Conservation (phyloP, 2,797 vertebrate genomes). For the Orientallactaga sibirica region DNA sequence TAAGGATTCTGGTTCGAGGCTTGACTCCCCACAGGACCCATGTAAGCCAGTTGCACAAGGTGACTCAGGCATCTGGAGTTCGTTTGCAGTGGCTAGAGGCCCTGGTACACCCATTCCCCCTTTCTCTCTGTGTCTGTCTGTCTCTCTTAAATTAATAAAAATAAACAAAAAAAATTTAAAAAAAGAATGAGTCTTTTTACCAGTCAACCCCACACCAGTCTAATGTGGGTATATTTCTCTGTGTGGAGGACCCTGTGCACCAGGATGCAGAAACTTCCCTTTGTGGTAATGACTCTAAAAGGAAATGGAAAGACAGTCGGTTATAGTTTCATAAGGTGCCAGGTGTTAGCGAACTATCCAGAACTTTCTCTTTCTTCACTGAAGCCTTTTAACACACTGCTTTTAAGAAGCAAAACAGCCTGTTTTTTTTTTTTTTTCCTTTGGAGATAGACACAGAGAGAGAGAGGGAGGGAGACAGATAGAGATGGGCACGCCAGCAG, state of each 20-base stretch:
- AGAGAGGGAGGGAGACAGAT: no score
- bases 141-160: no score
- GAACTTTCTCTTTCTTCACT: conserved; percentile 10
- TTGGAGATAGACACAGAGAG: no score
- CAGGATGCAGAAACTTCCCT: neutral
- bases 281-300: neutral
- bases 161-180: no score
- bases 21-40: no score
- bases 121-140: no score
- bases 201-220: neutral
- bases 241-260: neutral
- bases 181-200: neutral
- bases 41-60: no score
- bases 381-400: conserved; percentile 24
- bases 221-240: neutral
- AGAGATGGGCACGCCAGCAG: no score
- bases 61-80: neutral
- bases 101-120: no score
- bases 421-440: no score
- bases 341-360: neutral
- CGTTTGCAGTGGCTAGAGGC: no score
- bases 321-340: neutral
- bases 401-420: conserved; percentile 51
- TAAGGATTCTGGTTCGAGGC: no score
- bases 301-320: neutral